These are phyloP conservation scores for Syngnathus scovelli DNA, from an alignment of 2,113 vertebrate species.

Conservation along the genomic window DNA sequence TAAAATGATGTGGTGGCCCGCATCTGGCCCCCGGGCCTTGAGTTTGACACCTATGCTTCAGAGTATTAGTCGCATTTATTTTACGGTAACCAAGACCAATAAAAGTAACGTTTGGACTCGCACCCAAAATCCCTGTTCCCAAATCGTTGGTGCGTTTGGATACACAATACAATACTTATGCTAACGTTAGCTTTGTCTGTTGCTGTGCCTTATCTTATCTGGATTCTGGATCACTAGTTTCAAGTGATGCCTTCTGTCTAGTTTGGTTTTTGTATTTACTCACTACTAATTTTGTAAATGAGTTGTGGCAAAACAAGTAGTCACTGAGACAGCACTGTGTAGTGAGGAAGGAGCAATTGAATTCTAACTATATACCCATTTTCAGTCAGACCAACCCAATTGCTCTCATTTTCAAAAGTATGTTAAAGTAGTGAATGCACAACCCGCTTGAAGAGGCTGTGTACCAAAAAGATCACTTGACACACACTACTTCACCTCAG, in stretches of 20 bases:
- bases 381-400: background rate
- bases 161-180: background rate
- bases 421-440: background rate
- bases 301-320: background rate
- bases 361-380: background rate
- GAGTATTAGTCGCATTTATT: no score
- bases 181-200: background rate
- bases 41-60: no score
- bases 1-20: no score
- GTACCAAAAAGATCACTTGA: background rate
- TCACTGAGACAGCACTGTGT: background rate
- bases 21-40: no score
- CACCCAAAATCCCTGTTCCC: no score
- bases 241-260: no score
- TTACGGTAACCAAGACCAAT: no score
- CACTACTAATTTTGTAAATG: background rate
- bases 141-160: background rate
- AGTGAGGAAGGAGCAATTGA: background rate
- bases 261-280: background rate
- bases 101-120: no score
- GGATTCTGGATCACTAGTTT: background rate
- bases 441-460: background rate
- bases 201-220: background rate
- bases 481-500: background rate
- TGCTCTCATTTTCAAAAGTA: background rate